phyloP scores from a whole-genome alignment of 2,113 vertebrate species.

The Hyperoodon ampullatus region DNA sequence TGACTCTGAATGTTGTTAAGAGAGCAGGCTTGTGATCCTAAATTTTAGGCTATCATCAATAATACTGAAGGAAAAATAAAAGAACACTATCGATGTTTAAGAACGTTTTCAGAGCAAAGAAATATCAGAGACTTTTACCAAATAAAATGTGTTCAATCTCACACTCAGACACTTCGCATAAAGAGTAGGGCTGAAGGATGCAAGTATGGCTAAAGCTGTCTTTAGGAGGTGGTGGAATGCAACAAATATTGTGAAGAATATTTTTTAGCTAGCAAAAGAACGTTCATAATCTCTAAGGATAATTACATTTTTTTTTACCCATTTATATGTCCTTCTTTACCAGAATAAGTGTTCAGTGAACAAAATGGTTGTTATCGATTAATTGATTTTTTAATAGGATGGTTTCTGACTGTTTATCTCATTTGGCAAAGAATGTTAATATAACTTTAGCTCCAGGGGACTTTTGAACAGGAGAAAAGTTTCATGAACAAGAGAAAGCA shows the following conservation, averaged over 20 bases:
- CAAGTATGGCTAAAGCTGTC: fast-evolving
- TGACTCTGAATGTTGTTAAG: not conserved
- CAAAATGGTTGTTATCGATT: not conserved
- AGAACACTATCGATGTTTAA: not conserved
- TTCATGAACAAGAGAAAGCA: not conserved
- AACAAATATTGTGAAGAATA: not conserved
- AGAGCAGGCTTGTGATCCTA: not conserved
- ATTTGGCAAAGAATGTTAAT: not conserved
- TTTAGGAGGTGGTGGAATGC: not conserved
- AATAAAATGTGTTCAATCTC: not conserved
- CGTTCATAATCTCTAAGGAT: not conserved
- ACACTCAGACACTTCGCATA: not conserved
- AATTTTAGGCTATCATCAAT: not conserved
- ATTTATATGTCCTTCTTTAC: not conserved
- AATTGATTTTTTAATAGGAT: not conserved
- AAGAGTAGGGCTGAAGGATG: not conserved
- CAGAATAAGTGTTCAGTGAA: not conserved
- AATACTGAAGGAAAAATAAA: not conserved
- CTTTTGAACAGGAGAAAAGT: not conserved
- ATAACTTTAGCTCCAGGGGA: not conserved
- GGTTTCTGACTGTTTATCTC: not conserved
- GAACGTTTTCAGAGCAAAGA: not conserved
- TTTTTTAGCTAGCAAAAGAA: not conserved
- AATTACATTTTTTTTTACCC: not conserved
- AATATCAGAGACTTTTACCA: not conserved